A percentile compares a stretch with the other conserved stretches of the same genome.
These are phyloP conservation scores for Coranthus polyacanthus DNA, from an alignment of 2,797 vertebrate species.

Conservation along the genomic window DNA sequence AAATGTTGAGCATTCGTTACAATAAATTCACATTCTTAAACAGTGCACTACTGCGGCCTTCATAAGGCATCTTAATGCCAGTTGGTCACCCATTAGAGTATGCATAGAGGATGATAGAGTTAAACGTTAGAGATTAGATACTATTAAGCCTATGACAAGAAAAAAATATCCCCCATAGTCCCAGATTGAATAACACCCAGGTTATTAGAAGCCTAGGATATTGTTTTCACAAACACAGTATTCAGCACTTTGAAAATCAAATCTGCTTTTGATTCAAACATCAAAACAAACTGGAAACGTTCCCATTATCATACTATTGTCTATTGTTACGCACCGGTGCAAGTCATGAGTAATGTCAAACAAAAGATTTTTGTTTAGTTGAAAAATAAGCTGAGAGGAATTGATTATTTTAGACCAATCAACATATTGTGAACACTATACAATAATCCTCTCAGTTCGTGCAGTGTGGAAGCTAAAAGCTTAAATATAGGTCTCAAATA, in stretches of 20 bases:
- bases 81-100: neutral
- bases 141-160: neutral
- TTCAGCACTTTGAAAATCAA: slow-evolving; percentile 16
- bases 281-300: slow-evolving; percentile 32
- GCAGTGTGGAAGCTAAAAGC: slow-evolving; percentile 17
- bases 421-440: slow-evolving; percentile 13
- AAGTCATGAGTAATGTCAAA: slow-evolving; percentile 52
- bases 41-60: neutral
- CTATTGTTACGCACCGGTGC: slow-evolving; percentile 36
- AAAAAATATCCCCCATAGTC: neutral
- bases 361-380: slow-evolving; percentile 48
- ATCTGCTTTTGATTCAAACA: slow-evolving; percentile 55
- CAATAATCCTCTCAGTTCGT: slow-evolving; percentile 24
- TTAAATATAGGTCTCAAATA: slow-evolving; percentile 39
- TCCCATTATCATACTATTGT: slow-evolving; percentile 38
- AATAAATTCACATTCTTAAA: neutral
- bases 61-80: neutral
- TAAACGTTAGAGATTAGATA: neutral
- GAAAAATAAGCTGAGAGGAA: slow-evolving; percentile 27
- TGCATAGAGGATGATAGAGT: neutral
- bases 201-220: slow-evolving; percentile 20
- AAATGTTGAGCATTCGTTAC: slow-evolving; percentile 6
- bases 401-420: slow-evolving; percentile 30
- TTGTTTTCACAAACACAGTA: slow-evolving; percentile 32
- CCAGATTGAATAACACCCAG: slow-evolving; percentile 3